These are phyloP conservation scores for Automeris io DNA, from an alignment of 2,888 invertebrate genomes.

Conservation along the genomic window DNA sequence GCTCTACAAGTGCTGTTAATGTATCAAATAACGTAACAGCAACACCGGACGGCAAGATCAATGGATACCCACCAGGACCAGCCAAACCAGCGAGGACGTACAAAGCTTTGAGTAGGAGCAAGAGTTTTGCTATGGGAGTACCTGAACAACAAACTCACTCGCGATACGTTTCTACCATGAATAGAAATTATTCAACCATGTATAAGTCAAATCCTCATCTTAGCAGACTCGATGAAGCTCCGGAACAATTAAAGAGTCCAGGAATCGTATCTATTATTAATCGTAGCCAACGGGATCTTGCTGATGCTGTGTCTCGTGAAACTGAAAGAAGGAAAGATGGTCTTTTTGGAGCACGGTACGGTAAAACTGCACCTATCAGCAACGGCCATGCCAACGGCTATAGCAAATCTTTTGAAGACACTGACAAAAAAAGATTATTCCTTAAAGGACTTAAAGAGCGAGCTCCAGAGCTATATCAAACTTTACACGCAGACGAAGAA, in stretches of 20 bases:
- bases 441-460: conserved; percentile 82
- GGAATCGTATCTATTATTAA: conserved; percentile 91
- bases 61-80: conserved; percentile 78
- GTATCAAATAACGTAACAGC: conserved; percentile 72
- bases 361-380: conserved; percentile 71
- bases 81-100: conserved; percentile 88
- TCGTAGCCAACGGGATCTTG: conserved; percentile 87
- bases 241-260: conserved; percentile 87
- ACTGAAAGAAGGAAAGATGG: conserved; percentile 73
- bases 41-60: conserved; percentile 54
- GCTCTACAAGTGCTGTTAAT: conserved; percentile 80
- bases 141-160: conserved; percentile 70
- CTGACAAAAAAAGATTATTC: conserved; percentile 81
- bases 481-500: conserved; percentile 80
- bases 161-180: conserved; percentile 65
- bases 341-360: conserved; percentile 74
- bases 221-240: conserved; percentile 82
- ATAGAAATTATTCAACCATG: conserved; percentile 74
- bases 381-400: conserved; percentile 69
- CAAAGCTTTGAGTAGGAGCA: conserved; percentile 86
- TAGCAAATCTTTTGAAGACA: conserved; percentile 61
- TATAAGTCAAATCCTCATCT: conserved; percentile 89
- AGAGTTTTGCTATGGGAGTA: conserved; percentile 90
- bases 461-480: conserved; percentile 84
- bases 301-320: conserved; percentile 77